Evolutionary conservation across 2,113 vertebrate species (phyloP), one percentile per base, ranked within the genome.

Genomic region (Anguilla rostrata): DNA sequence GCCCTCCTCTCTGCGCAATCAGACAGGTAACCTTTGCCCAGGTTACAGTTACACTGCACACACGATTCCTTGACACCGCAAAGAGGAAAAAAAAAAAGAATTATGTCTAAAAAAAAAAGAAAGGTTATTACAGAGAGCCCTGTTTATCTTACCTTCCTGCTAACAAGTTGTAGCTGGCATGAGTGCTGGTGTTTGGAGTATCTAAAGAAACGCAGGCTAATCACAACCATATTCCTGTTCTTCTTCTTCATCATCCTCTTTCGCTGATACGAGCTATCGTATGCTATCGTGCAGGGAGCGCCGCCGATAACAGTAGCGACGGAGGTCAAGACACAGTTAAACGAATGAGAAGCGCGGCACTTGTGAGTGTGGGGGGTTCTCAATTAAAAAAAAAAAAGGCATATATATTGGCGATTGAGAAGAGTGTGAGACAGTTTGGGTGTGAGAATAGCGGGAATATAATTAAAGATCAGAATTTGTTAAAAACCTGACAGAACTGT

Each of bases 171-270:
- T 34, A 94, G 88, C 86, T 41, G 39, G 4, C 86, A 84, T 53
- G 89, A 90, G 18, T 85, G 53, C 0, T 79, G 87, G 0, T 91
- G 86, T 78, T 89, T 88, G 2, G 90, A 91, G 83, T 91, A 94
- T 46, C 91, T 91, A 83, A 90, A 96, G 91, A 95, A 93, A 81
- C 92, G 87, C 83, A 95, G 86, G 56, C 93, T 89, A 57, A 95
- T 87, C 46, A 92, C 86, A 66, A 92, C 91, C 40, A 92, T 75
- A 22, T 90, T 90, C 49, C 87, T 83, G 87, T 26, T 75, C 39
- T 78, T 20, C 78, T 78, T 83, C 78, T 83, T 92, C 86, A 92
- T 91, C 91, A 92, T 91, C 91, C 92, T 75, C 39, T 82, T 46
- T 78, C 22, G n/a, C 71, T 29, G 71, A 29, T 75, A 34, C 16